Base-by-base conservation (phyloP, 2,797 vertebrate genomes). In the Moxostoma hubbsi region DNA sequence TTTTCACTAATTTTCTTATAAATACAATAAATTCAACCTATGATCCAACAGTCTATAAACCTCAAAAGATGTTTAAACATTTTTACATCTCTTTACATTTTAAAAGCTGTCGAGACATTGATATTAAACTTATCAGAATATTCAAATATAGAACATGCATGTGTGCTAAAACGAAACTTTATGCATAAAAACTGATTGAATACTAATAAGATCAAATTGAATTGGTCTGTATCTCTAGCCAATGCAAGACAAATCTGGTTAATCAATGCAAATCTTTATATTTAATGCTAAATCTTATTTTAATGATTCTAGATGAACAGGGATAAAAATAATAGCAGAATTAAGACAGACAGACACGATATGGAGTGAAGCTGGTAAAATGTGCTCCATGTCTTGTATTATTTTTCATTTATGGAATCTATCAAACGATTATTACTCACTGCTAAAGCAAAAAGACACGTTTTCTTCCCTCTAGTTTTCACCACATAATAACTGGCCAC, bases 381-480 rank as follows among this genome's bases (percentile, higher is more conserved):
- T 57, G 15, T 59, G 46, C 54, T 67, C 18, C 46, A 15, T 59
- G 74, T 59, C 64, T 67, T 64, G 43, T 51, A 67, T 67, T 76
- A 76, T 68, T 76, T 76, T 76, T 67, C 67, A 76, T 76, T 76
- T 76, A 46, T 59, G 64, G 54, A 76, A 47, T 67, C 64, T 59
- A 49, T 36, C 74, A 68, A 50, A 68, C 13, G 64, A 50, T 68
- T 76, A 67, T 59, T 76, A 67, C 64, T 76, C 74, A 45, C 74
- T 12, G 8, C 13, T 68, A 64, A 76, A 66, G 54, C 54, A 67
- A 76, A 75, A 68, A 59, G 18, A 67, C 74, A 58, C 15, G 9
- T 59, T 76, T 67, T 16, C 50, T 76, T 43, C 18, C 12, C 43
- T 50, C 64, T 43, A 11, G 46, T 43, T 75, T 76, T 68, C 46